Conservation (phyloP, 1,140 invertebrate species). For the Capitella teleta region DNA sequence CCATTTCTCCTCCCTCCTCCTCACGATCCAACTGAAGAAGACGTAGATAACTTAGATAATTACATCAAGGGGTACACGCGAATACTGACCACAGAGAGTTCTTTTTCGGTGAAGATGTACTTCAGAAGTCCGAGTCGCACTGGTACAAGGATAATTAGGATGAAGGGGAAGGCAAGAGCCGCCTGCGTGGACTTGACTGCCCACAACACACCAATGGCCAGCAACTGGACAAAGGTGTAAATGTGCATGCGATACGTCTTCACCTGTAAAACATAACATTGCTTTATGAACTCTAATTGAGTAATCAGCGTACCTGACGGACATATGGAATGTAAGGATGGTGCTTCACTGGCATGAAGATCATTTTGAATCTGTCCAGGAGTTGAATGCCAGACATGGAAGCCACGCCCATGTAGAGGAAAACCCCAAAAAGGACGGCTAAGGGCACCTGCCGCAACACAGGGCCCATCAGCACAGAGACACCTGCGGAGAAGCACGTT, state of each 20-base stretch:
- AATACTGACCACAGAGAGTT: conserved; percentile 48
- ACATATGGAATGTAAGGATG: conserved; percentile 98
- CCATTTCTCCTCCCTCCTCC: conserved; percentile 45
- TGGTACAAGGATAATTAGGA: conserved; percentile 81
- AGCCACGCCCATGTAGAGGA: conserved; percentile 97
- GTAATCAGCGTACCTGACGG: conserved; percentile 42
- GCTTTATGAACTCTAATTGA: no score
- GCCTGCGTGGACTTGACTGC: conserved; percentile 80
- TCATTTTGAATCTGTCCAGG: conserved; percentile 85
- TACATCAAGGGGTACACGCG: conserved; percentile 4
- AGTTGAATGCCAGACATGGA: conserved; percentile 91
- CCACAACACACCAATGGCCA: conserved; percentile 86
- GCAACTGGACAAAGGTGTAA: conserved; percentile 86
- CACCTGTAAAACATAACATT: conserved; percentile 57
- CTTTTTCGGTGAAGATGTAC: conserved; percentile 62
- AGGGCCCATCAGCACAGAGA: conserved; percentile 83
- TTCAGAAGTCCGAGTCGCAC: conserved; percentile 58
- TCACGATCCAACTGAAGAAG: conserved; percentile 63
- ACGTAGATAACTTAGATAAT: background rate
- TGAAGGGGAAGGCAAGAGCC: conserved; percentile 81
- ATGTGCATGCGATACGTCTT: conserved; percentile 84
- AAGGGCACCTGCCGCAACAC: conserved; percentile 77
- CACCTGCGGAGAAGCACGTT: no score
- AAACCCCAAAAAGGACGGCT: conserved; percentile 83
- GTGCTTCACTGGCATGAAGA: conserved; percentile 98